Evolutionary conservation across 2,113 vertebrate genomes (phyloP), one percentile per base, ranked within the genome.

Genomic region (Pelvicachromis taeniatus): DNA sequence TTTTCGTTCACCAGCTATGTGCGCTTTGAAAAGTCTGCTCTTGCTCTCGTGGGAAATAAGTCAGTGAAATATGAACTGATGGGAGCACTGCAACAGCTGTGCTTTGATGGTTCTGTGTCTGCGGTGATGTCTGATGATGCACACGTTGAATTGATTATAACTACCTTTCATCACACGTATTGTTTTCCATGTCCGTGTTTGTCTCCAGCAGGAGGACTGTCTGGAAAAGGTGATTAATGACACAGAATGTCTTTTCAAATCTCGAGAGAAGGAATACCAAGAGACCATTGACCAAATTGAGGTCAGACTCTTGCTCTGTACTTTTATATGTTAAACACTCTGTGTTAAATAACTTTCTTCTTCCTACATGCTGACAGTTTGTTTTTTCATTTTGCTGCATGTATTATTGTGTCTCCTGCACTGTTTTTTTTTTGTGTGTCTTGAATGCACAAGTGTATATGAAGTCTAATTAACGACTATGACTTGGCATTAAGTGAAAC

Each of bases 271-370:
- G 89, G 98, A 99, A 83, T 99, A 99, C 93, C 99, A 99, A 89
- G 98, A 99, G 93, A 99, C 99, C 80, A 99, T 99, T 21, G 98
- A 96, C 96, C 98, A 99, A 94, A 99, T 99, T 82, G 99, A 99
- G 98, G 99, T 99, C 87, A 88, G 95, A 82, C 75, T 16, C 12
- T 40, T 48, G 16, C 75, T 77, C 13, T 11, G 13, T 33, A 19
- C 55, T 40, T 78, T 79, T n/a, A 38, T 3, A 50, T 56, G 33
- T 65, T 8, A 35, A 38, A 61, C 17, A 33, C 6, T 23, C 21
- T 56, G 9, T 68, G n/a, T 29, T 53, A 33, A 70, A 56, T 48
- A 5, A 83, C 23, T 48, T 75, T 13, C 14, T 31, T 58, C 68
- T 23, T 75, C 54, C 21, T 42, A 79, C 40, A 42, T 42, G 9